Percentiles rank a stretch among this genome's conserved stretches.
Conservation (phyloP, 2,888 invertebrate species). For the Rugalucina vietnamica region DNA sequence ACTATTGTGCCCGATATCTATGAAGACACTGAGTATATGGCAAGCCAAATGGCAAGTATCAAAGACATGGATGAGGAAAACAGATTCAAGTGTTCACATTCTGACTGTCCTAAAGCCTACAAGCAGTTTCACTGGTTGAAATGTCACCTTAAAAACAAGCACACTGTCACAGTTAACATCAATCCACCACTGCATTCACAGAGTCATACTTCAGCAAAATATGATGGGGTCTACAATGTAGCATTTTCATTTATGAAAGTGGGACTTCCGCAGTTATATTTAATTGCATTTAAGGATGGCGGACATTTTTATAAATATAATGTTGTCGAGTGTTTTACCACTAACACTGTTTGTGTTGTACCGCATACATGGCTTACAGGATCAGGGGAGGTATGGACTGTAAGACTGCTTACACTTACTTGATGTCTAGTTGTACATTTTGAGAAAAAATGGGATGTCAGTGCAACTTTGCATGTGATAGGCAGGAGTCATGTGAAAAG, state of each 20-base stretch:
- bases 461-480: neutral
- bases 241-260: neutral
- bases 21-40: conserved; percentile 23
- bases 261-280: too few species aligned
- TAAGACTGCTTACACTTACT: too few species aligned
- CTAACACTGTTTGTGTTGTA: too few species aligned
- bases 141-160: conserved; percentile 16
- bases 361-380: too few species aligned
- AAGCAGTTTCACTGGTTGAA: conserved; percentile 20
- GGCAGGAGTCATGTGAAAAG: neutral
- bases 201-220: neutral
- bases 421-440: too few species aligned
- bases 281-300: too few species aligned
- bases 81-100: conserved; percentile 14
- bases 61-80: neutral
- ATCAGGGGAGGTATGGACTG: too few species aligned
- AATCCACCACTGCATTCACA: conserved; percentile 6
- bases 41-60: conserved; percentile 15
- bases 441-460: too few species aligned
- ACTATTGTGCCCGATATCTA: conserved; percentile 3
- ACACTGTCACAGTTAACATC: neutral
- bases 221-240: neutral
- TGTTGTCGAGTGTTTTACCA: too few species aligned
- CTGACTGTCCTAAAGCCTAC: conserved; percentile 7
- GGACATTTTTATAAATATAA: too few species aligned